Evolutionary conservation across 2,888 invertebrate species (phyloP), one percentile per base, ranked within the genome.

Genomic region (Erebia aethiops): DNA sequence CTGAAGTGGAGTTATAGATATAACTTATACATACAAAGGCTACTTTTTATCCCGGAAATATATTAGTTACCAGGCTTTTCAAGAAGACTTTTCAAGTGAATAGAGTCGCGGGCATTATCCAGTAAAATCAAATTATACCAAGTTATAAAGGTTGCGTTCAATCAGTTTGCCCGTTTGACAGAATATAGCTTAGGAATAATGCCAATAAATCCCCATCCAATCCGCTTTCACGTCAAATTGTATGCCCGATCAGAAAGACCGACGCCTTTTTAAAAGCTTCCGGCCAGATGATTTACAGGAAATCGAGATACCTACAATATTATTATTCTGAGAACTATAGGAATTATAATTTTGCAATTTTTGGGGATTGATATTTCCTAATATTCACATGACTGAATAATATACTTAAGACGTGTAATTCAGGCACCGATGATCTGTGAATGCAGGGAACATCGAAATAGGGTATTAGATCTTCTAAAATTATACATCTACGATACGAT

Each of bases 211-310:
- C 51, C 35, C 60, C 9, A 21, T 10, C 51, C 49, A 64, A 64
- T 46, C 46, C 49, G 13, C 58, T 49, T 56, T 58, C 46, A 67
- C 69, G 52, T 71, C 57, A 67, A 68, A 75, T 72, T 69, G 69
- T 56, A 67, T 58, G 68, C 66, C 60, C 69, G 65, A 72, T 72
- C 67, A 69, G 69, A 69, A 71, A 65, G 51, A 69, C 52, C 43
- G 18, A 21, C 56, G 67, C 61, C 54, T 74, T 71, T 75, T 71
- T 75, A 74, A 75, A 75, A 74, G 75, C 74, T 75, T 74, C 72
- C 75, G 75, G 62, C 67, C 67, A 67, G 70, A 62, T 71, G 60
- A 74, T 73, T 70, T 67, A 71, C 67, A 70, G 73, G 65, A 75
- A 72, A 74, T 69, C 71, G 72, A 62, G 63, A 67, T 67, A 62